These are phyloP conservation scores for Sinopyrophorus schimmeli DNA, from an alignment of 2,888 invertebrate genomes.

Conservation along the genomic window DNA sequence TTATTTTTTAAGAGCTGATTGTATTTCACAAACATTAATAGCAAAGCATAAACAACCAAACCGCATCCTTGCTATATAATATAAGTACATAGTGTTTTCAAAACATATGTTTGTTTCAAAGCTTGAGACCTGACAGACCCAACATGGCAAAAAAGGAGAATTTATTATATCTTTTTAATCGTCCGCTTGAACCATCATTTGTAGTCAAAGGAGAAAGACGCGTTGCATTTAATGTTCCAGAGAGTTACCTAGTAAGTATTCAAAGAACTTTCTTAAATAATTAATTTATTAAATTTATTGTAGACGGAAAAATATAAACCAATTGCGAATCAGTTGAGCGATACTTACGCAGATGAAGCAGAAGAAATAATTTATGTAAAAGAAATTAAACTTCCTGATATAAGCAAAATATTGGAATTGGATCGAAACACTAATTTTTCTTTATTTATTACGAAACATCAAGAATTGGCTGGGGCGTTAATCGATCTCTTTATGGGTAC, in stretches of 20 bases:
- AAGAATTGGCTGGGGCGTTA: conserved; percentile 69
- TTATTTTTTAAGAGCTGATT: too few species aligned
- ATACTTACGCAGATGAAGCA: conserved; percentile 62
- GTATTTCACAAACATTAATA: too few species aligned
- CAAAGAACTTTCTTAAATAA: not conserved
- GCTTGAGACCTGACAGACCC: too few species aligned
- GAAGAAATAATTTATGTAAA: conserved; percentile 60
- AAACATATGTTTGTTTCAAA: too few species aligned
- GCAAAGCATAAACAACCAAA: too few species aligned
- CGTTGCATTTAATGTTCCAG: conserved; percentile 65
- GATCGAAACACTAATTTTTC: conserved; percentile 70
- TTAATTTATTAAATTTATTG: not conserved
- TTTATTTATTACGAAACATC: conserved; percentile 73
- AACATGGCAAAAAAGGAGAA: conserved; percentile 54
- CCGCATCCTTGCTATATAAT: too few species aligned
- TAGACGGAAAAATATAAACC: conserved; percentile 61
- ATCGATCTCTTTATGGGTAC: conserved; percentile 70
- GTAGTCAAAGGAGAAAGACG: conserved; percentile 71
- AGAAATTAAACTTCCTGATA: conserved; percentile 60
- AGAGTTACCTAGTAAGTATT: conserved; percentile 64
- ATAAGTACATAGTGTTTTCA: too few species aligned
- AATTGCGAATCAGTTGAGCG: conserved; percentile 63
- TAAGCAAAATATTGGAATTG: conserved; percentile 62
- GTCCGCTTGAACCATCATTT: conserved; percentile 76
- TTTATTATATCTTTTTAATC: conserved; percentile 70